Conservation (phyloP, 2,113 vertebrate genomes). For the Ivindomyrus marchei region DNA sequence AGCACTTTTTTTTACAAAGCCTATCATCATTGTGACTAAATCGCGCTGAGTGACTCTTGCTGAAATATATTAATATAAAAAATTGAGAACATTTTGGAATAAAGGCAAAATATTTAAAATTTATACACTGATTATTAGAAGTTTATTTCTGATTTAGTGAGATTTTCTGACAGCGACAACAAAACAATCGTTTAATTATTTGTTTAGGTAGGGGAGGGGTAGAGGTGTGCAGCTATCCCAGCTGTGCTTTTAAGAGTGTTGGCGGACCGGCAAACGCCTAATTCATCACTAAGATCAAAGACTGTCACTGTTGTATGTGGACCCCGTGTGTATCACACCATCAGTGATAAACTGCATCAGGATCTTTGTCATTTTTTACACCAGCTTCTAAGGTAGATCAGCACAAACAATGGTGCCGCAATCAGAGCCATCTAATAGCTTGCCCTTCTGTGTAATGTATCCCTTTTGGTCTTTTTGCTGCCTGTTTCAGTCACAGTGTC, state of each 20-base stretch:
- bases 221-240: background rate
- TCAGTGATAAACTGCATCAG: background rate
- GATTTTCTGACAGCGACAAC: background rate
- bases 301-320: background rate
- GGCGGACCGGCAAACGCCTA: background rate
- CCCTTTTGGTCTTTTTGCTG: background rate
- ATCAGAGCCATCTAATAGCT: background rate
- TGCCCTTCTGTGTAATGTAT: background rate
- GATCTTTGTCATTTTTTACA: background rate
- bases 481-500: background rate
- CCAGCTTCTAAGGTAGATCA: background rate
- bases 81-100: background rate
- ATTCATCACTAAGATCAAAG: background rate
- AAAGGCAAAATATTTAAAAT: background rate
- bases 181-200: background rate
- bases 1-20: background rate
- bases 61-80: background rate
- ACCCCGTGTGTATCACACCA: background rate
- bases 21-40: background rate
- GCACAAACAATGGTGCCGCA: background rate
- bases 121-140: background rate
- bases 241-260: background rate
- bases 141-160: background rate
- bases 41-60: background rate
- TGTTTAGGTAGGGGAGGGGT: background rate